Base-by-base conservation (phyloP, 1,140 invertebrate species). In the Oncopeltus fasciatus region DNA sequence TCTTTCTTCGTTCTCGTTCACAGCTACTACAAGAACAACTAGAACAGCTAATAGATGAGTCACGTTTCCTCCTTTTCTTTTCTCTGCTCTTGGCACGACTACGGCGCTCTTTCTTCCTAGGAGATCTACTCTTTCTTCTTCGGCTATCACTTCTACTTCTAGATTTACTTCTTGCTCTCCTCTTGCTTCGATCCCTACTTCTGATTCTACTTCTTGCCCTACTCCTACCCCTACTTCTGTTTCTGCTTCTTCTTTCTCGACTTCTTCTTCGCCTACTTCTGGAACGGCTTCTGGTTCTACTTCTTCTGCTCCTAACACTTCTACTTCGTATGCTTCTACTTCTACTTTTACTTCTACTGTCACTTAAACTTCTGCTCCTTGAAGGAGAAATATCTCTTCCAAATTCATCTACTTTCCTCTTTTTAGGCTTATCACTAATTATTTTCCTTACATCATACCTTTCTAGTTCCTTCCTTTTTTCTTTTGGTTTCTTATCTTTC, bases 361-460 rank as follows among this genome's bases (percentile, higher is more conserved):
- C 49, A 53, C 49, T 53, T 12, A 68, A 64, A 46, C 71, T 75
- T 21, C 73, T 68, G 24, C 74, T 74, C 51, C 74, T 72, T 49
- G 75, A 77, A 16, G 72, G 66, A 1, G 74, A 77, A 44, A 82
- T 78, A 72, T 90, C 87, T n/a, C 87, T 75, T 0, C 87, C 87
- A 74, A 88, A 90, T 29, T 85, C 81, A 71, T 90, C 88, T 72
- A 86, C 87, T 28, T 71, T 72, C 20, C 78, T 73, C n/a, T 80
- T 77, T 57, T 78, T 74, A 0, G 81, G 80, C 63, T 85, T 85
- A 61, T 85, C 83, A 1, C 81, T 78, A 14, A 92, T 83, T 31
- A 90, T 75, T 63, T 84, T 83, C 20, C 88, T 76, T 0, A 91
- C 87, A 74, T 90, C 84, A 69, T 92, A 90, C 14, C 87, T 77